Conservation (phyloP, 2,113 vertebrate genomes). For the Asarcornis scutulata region DNA sequence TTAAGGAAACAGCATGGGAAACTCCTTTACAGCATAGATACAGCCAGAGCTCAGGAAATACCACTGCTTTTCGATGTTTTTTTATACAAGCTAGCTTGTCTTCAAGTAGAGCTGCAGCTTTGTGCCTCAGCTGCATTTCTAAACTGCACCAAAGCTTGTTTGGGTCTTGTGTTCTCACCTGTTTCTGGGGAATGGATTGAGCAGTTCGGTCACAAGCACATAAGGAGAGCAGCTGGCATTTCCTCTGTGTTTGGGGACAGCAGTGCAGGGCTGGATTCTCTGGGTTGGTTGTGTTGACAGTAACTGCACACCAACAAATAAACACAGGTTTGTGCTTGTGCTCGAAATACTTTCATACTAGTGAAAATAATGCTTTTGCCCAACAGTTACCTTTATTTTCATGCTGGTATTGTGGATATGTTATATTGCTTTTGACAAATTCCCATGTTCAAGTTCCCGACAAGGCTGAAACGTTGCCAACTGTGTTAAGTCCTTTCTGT, state of each 20-base stretch:
- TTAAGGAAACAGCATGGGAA: conserved; percentile 25
- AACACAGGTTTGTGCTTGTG: not conserved
- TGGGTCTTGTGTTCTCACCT: not conserved
- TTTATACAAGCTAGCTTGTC: not conserved
- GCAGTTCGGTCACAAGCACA: not conserved
- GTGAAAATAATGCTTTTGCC: not conserved
- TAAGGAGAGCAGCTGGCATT: not conserved
- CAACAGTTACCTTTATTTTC: not conserved
- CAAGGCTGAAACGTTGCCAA: not conserved
- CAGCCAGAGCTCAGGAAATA: conserved; percentile 24
- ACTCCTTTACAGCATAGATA: conserved; percentile 36
- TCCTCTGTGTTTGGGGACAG: not conserved
- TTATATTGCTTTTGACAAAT: not conserved
- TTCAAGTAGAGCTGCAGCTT: not conserved
- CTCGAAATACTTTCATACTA: not conserved
- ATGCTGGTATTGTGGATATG: not conserved
- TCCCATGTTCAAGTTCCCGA: not conserved
- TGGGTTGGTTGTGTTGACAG: not conserved
- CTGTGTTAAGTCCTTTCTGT: conserved; percentile 19
- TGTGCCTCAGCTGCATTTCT: not conserved
- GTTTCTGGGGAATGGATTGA: not conserved
- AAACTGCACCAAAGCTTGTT: not conserved
- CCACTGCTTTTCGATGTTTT: not conserved
- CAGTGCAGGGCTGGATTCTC: not conserved
- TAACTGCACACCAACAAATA: not conserved